phyloP scores from a whole-genome alignment of 1,140 invertebrate species.

The Papilio dardanus region DNA sequence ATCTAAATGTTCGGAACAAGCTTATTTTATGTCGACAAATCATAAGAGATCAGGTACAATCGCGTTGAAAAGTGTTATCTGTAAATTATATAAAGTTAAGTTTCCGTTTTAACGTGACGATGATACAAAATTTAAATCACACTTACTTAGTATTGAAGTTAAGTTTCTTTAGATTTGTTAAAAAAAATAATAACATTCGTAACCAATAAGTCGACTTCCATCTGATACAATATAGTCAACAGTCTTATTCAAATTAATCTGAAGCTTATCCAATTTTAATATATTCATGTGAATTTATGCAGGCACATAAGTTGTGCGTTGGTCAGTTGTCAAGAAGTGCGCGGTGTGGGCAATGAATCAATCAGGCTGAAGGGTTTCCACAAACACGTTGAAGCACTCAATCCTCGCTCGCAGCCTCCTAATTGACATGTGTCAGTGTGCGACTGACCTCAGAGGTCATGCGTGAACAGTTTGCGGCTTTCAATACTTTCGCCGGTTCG shows the following conservation, averaged over 20 bases:
- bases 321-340: neutral
- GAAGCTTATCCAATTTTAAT: neutral
- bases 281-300: neutral
- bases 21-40: conserved; percentile 16
- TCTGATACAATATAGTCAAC: too few relatives aligned
- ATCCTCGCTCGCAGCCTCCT: conserved; percentile 70
- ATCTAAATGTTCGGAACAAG: conserved; percentile 18
- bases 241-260: neutral
- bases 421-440: conserved; percentile 81
- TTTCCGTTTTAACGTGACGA: too few relatives aligned
- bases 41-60: conserved; percentile 8
- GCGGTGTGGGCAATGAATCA: conserved; percentile 71
- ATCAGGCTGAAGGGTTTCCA: conserved; percentile 70
- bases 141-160: neutral
- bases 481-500: conserved; percentile 72
- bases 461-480: conserved; percentile 74
- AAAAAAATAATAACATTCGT: neutral
- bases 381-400: conserved; percentile 78
- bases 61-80: neutral
- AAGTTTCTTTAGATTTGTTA: neutral
- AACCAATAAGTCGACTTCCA: neutral
- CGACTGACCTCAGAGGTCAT: conserved; percentile 74
- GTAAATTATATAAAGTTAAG: neutral
- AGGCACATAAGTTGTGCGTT: neutral
- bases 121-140: too few relatives aligned